These are phyloP conservation scores for Notoglanidium macrostoma DNA, from an alignment of 2,797 vertebrate species.

Conservation along the genomic window DNA sequence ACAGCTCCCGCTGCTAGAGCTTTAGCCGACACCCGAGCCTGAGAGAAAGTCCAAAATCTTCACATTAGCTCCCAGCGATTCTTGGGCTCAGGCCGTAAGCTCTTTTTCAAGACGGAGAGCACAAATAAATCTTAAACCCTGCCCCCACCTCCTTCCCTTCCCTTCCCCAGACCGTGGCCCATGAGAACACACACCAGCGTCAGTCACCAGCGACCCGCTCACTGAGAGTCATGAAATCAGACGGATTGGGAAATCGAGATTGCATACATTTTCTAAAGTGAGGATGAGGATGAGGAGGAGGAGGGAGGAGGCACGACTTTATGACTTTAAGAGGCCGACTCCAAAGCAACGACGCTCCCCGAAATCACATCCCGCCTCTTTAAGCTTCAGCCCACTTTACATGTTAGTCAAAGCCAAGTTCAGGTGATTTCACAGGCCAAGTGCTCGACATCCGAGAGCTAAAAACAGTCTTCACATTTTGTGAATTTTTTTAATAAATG, in stretches of 20 bases:
- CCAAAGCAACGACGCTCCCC: slow-evolving; percentile 41
- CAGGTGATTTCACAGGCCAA: slow-evolving; percentile 54
- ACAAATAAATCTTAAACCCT: slow-evolving; percentile 84
- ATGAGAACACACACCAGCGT: slow-evolving; percentile 37
- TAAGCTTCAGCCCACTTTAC: slow-evolving; percentile 53
- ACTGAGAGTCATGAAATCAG: slow-evolving; percentile 76
- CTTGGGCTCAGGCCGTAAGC: slow-evolving; percentile 94
- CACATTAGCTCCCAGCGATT: slow-evolving; percentile 95
- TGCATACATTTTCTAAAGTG: slow-evolving; percentile 76
- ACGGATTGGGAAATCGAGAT: slow-evolving; percentile 86
- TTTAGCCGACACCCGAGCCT: slow-evolving; percentile 89
- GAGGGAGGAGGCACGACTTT: slow-evolving; percentile 4
- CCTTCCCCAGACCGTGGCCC: slow-evolving; percentile 37
- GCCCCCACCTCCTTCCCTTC: slow-evolving; percentile 61
- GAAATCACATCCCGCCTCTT: slow-evolving; percentile 51
- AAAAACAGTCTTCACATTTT: neutral
- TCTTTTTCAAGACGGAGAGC: slow-evolving; percentile 87
- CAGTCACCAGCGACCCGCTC: slow-evolving; percentile 31
- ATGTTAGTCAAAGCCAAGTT: slow-evolving; percentile 53
- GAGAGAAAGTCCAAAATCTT: slow-evolving; percentile 96
- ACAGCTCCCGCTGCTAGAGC: slow-evolving; percentile 92
- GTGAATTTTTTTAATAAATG: neutral
- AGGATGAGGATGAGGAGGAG: slow-evolving; percentile 4
- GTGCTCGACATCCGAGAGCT: neutral
- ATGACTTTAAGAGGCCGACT: slow-evolving; percentile 45